Evolutionary conservation across 2,797 vertebrate genomes (phyloP).

Genomic region (Pantherophis vulpinus): DNA sequence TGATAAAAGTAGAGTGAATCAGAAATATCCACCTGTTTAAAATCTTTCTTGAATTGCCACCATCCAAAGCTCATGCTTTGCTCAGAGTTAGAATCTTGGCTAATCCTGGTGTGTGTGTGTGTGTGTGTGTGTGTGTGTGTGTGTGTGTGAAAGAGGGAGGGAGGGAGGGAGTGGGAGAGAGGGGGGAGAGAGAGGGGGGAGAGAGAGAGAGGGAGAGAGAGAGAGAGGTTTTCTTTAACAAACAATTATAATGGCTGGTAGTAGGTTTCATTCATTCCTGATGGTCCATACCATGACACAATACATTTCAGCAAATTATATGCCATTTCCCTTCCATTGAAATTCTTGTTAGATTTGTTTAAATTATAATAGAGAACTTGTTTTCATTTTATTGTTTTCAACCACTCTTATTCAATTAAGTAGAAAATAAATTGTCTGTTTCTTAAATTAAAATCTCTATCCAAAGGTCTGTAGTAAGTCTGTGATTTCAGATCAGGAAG

Average conservation of each 20-base stretch:
- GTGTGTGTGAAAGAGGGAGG: neutral
- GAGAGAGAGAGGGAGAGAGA: too few species aligned
- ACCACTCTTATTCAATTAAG: neutral
- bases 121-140: neutral
- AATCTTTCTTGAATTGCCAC: neutral
- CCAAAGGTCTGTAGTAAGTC: neutral
- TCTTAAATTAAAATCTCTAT: neutral
- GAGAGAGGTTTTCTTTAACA: neutral
- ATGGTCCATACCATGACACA: neutral
- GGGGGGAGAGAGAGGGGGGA: too few species aligned
- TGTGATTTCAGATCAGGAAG: neutral
- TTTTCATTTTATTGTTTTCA: neutral
- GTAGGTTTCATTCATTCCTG: neutral
- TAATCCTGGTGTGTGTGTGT: neutral
- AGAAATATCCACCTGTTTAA: neutral
- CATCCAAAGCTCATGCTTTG: neutral
- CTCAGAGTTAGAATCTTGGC: neutral
- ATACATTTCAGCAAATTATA: neutral
- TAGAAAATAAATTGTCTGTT: neutral
- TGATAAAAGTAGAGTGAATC: neutral
- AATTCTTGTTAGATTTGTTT: neutral
- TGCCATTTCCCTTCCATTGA: neutral
- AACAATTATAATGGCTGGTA: neutral
- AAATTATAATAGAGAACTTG: neutral
- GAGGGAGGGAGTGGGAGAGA: too few species aligned